Evolutionary conservation across 2,113 vertebrate species (phyloP), one percentile per base, ranked within the genome.

Genomic region (Sceloporus tristichus): DNA sequence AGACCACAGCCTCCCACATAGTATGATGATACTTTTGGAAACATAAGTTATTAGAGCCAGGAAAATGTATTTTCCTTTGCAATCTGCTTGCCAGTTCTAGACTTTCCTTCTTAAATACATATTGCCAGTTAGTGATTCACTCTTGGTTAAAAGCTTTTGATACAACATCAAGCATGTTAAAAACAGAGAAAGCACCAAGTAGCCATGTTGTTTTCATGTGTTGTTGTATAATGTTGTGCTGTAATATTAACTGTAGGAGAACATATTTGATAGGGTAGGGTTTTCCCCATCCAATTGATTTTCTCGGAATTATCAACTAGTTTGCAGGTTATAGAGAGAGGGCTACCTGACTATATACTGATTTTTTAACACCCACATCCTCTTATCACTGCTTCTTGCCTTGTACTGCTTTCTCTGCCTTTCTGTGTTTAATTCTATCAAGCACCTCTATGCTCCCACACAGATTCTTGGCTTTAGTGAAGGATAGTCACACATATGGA

Each of bases 51-150:
- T 75, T 71, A 62, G 48, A 27, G 83, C 83, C 71, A 75, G 83
- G 53, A 85, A 85, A 85, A 85, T 9, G 6, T 85, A 29, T 53
- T 79, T 86, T 86, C 76, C 65, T 86, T 70, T 16, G 54, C 23
- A 38, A 54, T 54, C 66, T 73, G 48, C 66, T 73, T 59, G 48
- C 48, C 78, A 87, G 29, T 59, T 73, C 53, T 77, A 18, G 48
- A 29, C 2, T 85, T 85, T 62, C 38, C 73, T 75, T 65, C 59
- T 77, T 29, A 80, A 54, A 34, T 71, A 10, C 78, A 48, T 23
- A 21, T 79, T 56, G 53, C 53, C 53, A 38, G 16, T 86, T 54
- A 54, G 75, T 27, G 27, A 48, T 16, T 21, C 18, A 73, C 11
- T 19, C 18, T 54, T 34, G 25, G 65, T 38, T 86, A 74, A 74